A percentile compares a stretch with the other conserved stretches of the same genome.
Conservation (phyloP, 2,888 invertebrate species). For the Patella caerulea region DNA sequence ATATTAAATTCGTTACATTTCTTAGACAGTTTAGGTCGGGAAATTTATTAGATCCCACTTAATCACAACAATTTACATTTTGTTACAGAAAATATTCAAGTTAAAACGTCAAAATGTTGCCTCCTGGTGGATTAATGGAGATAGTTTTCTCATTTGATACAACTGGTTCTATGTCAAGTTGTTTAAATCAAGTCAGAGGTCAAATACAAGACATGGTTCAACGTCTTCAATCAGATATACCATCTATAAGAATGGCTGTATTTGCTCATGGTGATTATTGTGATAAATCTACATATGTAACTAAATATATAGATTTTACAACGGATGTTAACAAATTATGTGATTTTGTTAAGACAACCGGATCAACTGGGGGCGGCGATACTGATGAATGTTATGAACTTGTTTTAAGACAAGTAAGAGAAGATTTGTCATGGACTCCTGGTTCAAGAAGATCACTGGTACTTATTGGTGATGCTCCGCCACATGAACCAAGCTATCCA, state of each 20-base stretch:
- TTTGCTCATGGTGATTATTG: constrained; percentile 69
- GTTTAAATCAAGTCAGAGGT: constrained; percentile 51
- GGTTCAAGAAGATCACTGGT: constrained; percentile 62
- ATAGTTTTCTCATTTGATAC: constrained; percentile 67
- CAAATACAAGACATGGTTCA: constrained; percentile 60
- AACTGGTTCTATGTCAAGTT: constrained; percentile 62
- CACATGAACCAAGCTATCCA: constrained; percentile 57
- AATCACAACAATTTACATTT: no score
- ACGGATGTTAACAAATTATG: constrained; percentile 45
- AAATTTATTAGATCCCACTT: no score
- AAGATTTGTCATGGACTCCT: constrained; percentile 62
- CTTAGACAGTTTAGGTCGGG: no score
- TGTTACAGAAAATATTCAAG: no score
- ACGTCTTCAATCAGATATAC: constrained; percentile 64
- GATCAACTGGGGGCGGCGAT: constrained; percentile 63
- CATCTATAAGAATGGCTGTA: constrained; percentile 61
- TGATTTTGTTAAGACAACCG: constrained; percentile 35
- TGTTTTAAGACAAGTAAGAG: constrained; percentile 61
- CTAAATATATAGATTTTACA: constrained; percentile 56
- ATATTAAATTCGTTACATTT: no score
- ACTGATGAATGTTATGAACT: constrained; percentile 67
- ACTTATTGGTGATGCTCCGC: constrained; percentile 65
- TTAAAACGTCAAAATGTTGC: constrained; percentile 2
- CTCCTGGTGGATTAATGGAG: constrained; percentile 38
- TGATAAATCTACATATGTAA: constrained; percentile 55